phyloP scores from a whole-genome alignment of 2,113 vertebrate genomes.

The Cynocephalus volans region DNA sequence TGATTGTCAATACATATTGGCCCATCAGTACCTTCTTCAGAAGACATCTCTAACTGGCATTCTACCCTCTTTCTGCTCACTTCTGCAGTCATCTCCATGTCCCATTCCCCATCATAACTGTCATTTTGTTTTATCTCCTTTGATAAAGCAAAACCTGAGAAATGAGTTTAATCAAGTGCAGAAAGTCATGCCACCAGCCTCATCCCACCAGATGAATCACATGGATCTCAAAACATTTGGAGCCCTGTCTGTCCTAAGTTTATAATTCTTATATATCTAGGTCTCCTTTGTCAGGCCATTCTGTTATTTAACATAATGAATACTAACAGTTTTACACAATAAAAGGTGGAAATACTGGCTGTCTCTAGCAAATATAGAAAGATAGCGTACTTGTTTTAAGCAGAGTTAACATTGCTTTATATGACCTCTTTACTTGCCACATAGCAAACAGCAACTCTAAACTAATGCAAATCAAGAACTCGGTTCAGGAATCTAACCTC shows the following conservation, averaged over 20 bases:
- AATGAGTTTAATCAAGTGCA: conserved; percentile 85
- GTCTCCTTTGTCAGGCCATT: conserved; percentile 80
- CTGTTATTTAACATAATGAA: conserved; percentile 86
- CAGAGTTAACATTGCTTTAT: conserved; percentile 80
- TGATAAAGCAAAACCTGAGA: conserved; percentile 80
- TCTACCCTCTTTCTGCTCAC: conserved; percentile 51
- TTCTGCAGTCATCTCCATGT: conserved; percentile 35
- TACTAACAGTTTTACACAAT: conserved; percentile 71
- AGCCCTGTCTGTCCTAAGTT: conserved; percentile 82
- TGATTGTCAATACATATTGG: not conserved
- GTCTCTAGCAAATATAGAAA: conserved; percentile 83
- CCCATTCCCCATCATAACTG: not conserved
- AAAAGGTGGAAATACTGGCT: conserved; percentile 80
- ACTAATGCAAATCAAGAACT: conserved; percentile 73
- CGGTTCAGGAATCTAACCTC: conserved; percentile 63
- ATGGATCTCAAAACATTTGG: conserved; percentile 80
- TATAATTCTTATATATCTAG: conserved; percentile 85
- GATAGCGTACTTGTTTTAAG: conserved; percentile 83
- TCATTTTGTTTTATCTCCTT: conserved; percentile 78
- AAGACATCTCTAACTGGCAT: conserved; percentile 21
- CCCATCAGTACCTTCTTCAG: not conserved
- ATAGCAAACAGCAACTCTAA: conserved; percentile 70
- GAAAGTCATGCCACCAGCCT: conserved; percentile 79
- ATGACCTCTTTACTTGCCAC: conserved; percentile 76
- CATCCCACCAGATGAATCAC: conserved; percentile 76